Conservation (phyloP, 2,113 vertebrate genomes). For the Muscicapa adusta region DNA sequence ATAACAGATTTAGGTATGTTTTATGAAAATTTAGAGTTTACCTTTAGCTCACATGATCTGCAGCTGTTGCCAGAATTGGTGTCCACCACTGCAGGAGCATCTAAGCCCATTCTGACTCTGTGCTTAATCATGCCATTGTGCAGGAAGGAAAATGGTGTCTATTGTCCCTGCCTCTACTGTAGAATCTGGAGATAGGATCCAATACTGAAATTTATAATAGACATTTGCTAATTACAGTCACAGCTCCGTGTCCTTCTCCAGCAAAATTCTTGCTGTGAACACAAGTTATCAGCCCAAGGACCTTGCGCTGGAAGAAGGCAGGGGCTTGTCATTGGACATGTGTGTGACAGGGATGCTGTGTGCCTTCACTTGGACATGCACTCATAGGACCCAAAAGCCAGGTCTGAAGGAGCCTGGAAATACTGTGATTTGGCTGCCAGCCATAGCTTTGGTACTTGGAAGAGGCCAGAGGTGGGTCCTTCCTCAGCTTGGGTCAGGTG, state of each 20-base stretch:
- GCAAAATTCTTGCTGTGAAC: neutral
- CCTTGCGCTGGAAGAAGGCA: neutral
- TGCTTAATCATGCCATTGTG: neutral
- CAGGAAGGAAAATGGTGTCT: neutral
- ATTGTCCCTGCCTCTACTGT: neutral
- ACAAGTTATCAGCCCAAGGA: neutral
- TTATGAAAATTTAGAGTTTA: neutral
- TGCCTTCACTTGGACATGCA: neutral
- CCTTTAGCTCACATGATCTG: neutral
- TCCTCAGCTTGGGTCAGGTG: neutral
- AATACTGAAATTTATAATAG: neutral
- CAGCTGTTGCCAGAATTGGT: neutral
- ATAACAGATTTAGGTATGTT: neutral
- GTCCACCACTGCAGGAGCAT: neutral
- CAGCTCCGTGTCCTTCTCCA: neutral
- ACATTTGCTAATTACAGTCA: rapidly evolving
- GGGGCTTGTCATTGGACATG: rapidly evolving
- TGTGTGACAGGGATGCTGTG: neutral
- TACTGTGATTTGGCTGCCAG: neutral
- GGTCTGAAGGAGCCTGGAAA: neutral
- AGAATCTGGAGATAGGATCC: neutral
- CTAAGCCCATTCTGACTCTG: neutral
- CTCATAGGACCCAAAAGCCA: neutral
- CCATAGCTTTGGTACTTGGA: neutral
- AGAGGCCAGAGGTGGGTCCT: neutral